Conservation (phyloP, 1,140 invertebrate species). For the Teleogryllus occipitalis region DNA sequence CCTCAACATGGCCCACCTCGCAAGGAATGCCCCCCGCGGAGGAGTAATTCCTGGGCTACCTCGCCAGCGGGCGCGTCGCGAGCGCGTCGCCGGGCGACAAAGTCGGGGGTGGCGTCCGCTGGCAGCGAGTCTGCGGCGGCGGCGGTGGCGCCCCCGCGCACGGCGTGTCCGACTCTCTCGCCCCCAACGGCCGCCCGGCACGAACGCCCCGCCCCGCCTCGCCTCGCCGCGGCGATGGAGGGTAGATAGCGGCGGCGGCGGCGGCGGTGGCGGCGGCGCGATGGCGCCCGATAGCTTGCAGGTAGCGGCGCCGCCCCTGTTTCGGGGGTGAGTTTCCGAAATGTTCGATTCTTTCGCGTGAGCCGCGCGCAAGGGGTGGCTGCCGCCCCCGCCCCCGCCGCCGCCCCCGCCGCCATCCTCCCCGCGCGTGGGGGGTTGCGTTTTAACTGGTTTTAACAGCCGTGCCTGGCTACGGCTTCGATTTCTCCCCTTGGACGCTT, state of each 20-base stretch:
- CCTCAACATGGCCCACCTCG: no score
- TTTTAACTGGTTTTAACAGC: constrained; percentile 1
- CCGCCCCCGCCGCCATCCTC: no score
- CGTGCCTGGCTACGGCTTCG: not conserved
- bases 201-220: not conserved
- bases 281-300: not conserved
- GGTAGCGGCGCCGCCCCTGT: not conserved
- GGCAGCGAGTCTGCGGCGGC: not conserved
- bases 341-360: constrained; percentile 1
- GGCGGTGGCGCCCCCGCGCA: no score
- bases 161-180: no score
- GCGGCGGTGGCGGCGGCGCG: no score
- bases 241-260: not conserved
- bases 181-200: not conserved
- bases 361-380: not conserved
- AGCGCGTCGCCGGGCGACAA: no score
- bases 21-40: no score
- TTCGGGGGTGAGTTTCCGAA: not conserved
- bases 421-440: not conserved
- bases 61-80: no score
- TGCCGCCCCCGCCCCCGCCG: no score
- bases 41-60: no score
- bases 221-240: not conserved
- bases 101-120: not conserved
- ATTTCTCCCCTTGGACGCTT: not conserved